Conservation (phyloP, 2,888 invertebrate genomes). For the Leuctra nigra region DNA sequence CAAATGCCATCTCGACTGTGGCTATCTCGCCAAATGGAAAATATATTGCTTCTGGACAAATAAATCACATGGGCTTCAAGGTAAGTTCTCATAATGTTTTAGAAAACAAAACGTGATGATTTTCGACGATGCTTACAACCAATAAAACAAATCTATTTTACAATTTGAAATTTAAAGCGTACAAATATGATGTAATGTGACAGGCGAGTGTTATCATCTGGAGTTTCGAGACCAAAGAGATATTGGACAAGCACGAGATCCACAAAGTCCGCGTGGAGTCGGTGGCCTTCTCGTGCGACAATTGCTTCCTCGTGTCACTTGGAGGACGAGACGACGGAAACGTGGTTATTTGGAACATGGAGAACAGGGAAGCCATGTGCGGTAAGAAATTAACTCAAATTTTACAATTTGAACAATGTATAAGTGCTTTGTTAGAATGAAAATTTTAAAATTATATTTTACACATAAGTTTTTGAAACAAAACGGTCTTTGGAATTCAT, state of each 20-base stretch:
- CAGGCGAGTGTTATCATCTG: conserved; percentile 75
- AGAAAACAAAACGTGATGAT: too few relatives aligned
- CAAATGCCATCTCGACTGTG: conserved; percentile 69
- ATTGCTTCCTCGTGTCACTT: conserved; percentile 73
- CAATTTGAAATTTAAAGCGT: too few relatives aligned
- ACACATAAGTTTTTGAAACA: neutral
- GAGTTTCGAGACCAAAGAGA: conserved; percentile 62
- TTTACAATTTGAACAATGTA: neutral
- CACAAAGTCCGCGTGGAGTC: conserved; percentile 87
- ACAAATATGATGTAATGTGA: too few relatives aligned
- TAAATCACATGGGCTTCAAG: conserved; percentile 86
- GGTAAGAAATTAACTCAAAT: conserved; percentile 42
- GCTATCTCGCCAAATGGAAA: conserved; percentile 67
- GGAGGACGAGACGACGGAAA: conserved; percentile 89
- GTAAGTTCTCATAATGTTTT: conserved; percentile 40
- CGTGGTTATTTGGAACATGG: conserved; percentile 78
- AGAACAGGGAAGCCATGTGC: conserved; percentile 50
- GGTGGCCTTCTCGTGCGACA: conserved; percentile 74
- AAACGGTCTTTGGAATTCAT: too few relatives aligned
- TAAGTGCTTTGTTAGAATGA: neutral
- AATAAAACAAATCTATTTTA: too few relatives aligned
- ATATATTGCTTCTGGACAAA: conserved; percentile 82
- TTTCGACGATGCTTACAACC: too few relatives aligned
- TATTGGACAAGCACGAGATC: conserved; percentile 64
- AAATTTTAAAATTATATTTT: neutral